Conservation (phyloP, 2,888 invertebrate genomes). For the Oligia strigilis region DNA sequence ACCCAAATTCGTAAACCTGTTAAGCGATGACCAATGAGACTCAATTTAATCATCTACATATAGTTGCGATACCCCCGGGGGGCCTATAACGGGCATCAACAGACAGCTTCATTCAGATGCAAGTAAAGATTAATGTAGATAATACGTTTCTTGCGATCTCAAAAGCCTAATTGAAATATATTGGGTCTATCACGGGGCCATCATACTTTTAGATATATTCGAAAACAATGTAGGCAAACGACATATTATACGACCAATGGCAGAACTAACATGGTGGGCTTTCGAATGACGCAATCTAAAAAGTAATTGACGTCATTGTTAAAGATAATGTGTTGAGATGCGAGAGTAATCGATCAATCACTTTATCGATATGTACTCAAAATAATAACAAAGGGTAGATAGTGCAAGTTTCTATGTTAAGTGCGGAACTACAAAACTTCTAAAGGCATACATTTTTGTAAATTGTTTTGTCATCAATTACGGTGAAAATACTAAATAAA, state of each 20-base stretch:
- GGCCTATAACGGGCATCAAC: not conserved
- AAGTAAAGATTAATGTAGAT: not conserved
- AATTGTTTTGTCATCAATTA: too few relatives aligned
- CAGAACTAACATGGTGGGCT: not conserved
- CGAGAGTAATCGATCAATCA: slow-evolving; percentile 27
- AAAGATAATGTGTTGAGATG: slow-evolving; percentile 3
- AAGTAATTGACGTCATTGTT: not conserved
- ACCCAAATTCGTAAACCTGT: not conserved
- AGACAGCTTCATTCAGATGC: not conserved
- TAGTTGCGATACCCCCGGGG: not conserved
- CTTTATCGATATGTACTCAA: not conserved
- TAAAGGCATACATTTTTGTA: not conserved
- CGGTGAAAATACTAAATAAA: not conserved
- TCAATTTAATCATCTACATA: not conserved
- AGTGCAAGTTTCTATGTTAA: not conserved
- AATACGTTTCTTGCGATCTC: not conserved
- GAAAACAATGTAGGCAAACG: not conserved
- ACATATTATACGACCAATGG: not conserved
- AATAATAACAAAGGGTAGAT: slow-evolving; percentile 28
- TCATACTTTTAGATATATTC: not conserved
- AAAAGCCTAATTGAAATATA: not conserved
- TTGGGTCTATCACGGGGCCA: not conserved
- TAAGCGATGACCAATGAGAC: not conserved
- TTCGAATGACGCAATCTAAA: slow-evolving; percentile 6
- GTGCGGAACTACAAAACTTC: not conserved